Evolutionary conservation across 1,140 invertebrate genomes (phyloP), one percentile per base, ranked within the genome.

Genomic region (Globodera rostochiensis): DNA sequence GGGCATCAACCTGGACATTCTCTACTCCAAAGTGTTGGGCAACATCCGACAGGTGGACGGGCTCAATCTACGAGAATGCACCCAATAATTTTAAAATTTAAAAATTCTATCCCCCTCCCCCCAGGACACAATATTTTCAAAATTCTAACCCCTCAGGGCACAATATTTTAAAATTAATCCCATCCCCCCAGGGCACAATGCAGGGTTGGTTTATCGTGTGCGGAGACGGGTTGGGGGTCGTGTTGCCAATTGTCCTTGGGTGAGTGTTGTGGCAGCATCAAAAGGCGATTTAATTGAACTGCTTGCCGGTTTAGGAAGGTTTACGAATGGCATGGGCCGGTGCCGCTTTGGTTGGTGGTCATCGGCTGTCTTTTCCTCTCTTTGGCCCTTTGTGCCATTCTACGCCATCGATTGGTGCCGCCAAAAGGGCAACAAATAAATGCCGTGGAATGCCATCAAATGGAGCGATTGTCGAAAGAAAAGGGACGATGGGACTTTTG

Each of bases 1-100:
- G 71, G 45, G 78, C 21, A 86, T 86, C 45, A 86, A 86, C 77
- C 70, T 86, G 60, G 86, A 86, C 79, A 81, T 86, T 74, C 84
- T 86, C 53, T 86, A 76, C 73, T 86, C 85, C 3, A 86, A 86
- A 76, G 71, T 86, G 49, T 66, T 86, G 49, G 85, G 85, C 25
- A 46, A 60, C 47, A 83, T 83, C n/a, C 66, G 77, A 84, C 82
- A 83, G 50, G 81, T 71, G 13, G 6, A 45, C 60, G 46, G 6
- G 69, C 1, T 21, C 36, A 71, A 13, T 75, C 21, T 67, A 75
- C 3, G 25, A 36, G 60, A 3, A n/a, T 53, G 11, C 46, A 19
- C 1, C 71, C 25, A 25, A 25, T 25, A 53, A 19, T n/a, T 73
- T 19, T n/a, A 11, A 9, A 80, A 25, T 6, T 81, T 46, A 80